These are phyloP conservation scores for Temnothorax ravouxi DNA, from an alignment of 2,888 invertebrate species.

Conservation along the genomic window DNA sequence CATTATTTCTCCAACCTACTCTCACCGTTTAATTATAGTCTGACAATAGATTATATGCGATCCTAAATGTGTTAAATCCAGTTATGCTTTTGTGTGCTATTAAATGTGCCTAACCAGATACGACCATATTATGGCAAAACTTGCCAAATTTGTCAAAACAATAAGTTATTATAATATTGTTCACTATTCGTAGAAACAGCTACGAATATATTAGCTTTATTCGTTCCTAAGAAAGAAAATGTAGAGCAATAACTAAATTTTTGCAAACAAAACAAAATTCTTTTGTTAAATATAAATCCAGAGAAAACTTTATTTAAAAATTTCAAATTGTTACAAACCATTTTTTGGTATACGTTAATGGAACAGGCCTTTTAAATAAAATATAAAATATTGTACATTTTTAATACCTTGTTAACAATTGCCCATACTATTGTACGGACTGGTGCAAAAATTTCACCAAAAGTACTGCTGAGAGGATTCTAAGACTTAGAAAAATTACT, in stretches of 20 bases:
- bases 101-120: neutral
- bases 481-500: slow-evolving; percentile 61
- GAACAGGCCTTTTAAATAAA: neutral
- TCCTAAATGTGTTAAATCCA: slow-evolving; percentile 23
- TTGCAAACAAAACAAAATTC: neutral
- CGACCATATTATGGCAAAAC: neutral
- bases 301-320: neutral
- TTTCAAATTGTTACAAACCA: neutral
- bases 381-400: slow-evolving; percentile 5
- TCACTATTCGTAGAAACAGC: neutral
- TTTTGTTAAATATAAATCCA: neutral
- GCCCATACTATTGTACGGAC: neutral
- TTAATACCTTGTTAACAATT: slow-evolving; percentile 14
- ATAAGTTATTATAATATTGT: neutral
- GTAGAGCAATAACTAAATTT: neutral
- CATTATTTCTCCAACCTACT: slow-evolving; percentile 43
- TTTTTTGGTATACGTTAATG: neutral
- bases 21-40: slow-evolving; percentile 42
- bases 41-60: slow-evolving; percentile 34
- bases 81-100: neutral
- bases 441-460: slow-evolving; percentile 18
- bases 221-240: neutral
- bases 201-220: neutral
- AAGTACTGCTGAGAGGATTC: slow-evolving; percentile 23
- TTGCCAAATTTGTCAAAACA: neutral